A percentile compares a stretch with the other conserved stretches of the same genome.
Evolutionary conservation across 2,797 vertebrate genomes (phyloP).

Genomic region (Danio kyathit): DNA sequence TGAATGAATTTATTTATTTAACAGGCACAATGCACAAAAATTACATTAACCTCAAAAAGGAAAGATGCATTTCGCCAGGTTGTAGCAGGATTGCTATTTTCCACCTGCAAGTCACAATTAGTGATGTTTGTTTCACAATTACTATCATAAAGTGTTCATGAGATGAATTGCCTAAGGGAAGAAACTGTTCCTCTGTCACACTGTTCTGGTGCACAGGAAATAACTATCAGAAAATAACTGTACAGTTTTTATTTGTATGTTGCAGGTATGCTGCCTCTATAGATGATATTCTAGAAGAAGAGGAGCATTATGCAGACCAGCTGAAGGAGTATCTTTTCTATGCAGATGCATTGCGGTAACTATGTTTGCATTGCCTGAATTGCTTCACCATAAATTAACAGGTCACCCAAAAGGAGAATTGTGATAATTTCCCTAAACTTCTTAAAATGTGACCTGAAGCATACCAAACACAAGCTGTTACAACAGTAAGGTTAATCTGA

Average conservation of each 20-base stretch:
- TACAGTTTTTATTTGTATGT: not conserved
- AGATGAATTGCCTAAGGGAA: too few species aligned
- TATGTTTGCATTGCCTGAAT: not conserved
- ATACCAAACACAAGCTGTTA: conserved; percentile 35
- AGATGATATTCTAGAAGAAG: conserved; percentile 96
- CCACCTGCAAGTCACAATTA: too few species aligned
- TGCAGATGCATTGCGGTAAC: conserved; percentile 90
- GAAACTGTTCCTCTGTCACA: too few species aligned
- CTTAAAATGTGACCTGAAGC: not conserved
- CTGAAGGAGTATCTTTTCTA: conserved; percentile 98
- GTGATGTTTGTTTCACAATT: too few species aligned
- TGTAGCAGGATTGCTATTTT: too few species aligned
- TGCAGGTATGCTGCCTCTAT: conserved; percentile 92
- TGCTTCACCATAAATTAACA: not conserved
- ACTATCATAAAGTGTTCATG: too few species aligned
- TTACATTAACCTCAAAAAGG: too few species aligned
- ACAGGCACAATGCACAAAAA: too few species aligned
- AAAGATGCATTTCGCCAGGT: too few species aligned
- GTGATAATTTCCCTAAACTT: not conserved
- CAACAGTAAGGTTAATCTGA: conserved; percentile 15
- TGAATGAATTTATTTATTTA: too few species aligned
- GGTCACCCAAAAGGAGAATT: not conserved
- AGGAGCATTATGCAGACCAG: conserved; percentile 96
- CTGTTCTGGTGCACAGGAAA: too few species aligned
- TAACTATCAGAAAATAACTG: not conserved